These are phyloP conservation scores for Pampusana beccarii DNA, from an alignment of 2,113 vertebrate genomes.

Conservation along the genomic window DNA sequence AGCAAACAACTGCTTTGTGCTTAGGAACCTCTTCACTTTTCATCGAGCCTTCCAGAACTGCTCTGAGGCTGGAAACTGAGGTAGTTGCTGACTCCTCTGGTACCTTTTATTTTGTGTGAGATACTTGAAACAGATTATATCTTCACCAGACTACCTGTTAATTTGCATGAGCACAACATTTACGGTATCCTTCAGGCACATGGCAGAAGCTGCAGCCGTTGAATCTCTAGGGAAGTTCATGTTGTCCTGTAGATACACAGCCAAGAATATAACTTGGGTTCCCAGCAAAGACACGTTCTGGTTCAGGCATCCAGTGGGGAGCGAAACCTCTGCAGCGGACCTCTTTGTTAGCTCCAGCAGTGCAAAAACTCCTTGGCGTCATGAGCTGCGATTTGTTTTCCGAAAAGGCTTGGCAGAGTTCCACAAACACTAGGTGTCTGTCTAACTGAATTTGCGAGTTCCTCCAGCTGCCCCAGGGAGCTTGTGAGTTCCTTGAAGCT, in stretches of 20 bases:
- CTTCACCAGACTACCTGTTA: neutral
- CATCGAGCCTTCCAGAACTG: neutral
- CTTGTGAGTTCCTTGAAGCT: conserved; percentile 33
- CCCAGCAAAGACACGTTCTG: neutral
- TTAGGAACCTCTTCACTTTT: neutral
- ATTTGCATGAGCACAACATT: neutral
- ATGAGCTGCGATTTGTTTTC: neutral
- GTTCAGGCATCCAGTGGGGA: neutral
- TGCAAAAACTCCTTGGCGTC: neutral
- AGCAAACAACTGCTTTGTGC: neutral
- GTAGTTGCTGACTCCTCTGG: neutral
- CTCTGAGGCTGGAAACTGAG: neutral
- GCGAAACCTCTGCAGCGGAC: neutral
- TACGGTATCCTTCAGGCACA: neutral
- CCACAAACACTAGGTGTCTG: conserved; percentile 20
- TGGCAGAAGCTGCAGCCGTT: neutral
- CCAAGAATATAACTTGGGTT: neutral
- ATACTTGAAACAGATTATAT: neutral
- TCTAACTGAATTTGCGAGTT: conserved; percentile 10
- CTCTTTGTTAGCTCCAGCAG: neutral
- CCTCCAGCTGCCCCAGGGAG: conserved; percentile 27
- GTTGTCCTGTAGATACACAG: neutral
- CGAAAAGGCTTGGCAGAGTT: conserved; percentile 5
- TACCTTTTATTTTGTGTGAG: neutral
- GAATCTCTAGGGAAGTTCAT: neutral